Conservation (phyloP, 2,113 vertebrate genomes). For the Syrrhaptes paradoxus region DNA sequence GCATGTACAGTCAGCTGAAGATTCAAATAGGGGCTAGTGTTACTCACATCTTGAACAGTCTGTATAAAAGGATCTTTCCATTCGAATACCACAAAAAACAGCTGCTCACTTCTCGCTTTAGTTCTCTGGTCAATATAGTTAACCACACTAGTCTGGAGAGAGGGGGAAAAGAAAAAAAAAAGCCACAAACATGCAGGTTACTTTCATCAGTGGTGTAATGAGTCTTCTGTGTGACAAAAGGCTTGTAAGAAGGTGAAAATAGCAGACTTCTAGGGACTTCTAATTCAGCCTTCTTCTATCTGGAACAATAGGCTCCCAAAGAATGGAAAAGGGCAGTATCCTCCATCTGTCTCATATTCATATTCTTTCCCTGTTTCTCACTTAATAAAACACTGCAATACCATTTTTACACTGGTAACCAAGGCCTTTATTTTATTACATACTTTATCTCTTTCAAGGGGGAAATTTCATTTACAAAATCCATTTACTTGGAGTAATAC, state of each 20-base stretch:
- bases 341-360: not conserved
- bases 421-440: not conserved
- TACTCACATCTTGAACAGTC: slow-evolving; percentile 91
- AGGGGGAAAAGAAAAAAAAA: not conserved
- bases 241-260: not conserved
- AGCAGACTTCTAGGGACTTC: not conserved
- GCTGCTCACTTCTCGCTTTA: slow-evolving; percentile 76
- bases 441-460: not conserved
- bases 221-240: not conserved
- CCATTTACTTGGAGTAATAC: not conserved
- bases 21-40: not conserved
- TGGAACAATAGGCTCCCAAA: not conserved
- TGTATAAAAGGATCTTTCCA: slow-evolving; percentile 97
- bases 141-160: slow-evolving; percentile 87
- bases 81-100: slow-evolving; percentile 95
- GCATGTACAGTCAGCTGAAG: not conserved
- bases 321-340: not conserved
- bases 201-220: not conserved
- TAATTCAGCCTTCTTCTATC: not conserved
- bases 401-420: not conserved
- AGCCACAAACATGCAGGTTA: not conserved
- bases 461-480: not conserved
- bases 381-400: not conserved
- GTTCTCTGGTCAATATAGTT: slow-evolving; percentile 90
- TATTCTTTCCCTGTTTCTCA: not conserved